Evolutionary conservation across 2,888 invertebrate genomes (phyloP).

Genomic region (Eucera pruinosa): DNA sequence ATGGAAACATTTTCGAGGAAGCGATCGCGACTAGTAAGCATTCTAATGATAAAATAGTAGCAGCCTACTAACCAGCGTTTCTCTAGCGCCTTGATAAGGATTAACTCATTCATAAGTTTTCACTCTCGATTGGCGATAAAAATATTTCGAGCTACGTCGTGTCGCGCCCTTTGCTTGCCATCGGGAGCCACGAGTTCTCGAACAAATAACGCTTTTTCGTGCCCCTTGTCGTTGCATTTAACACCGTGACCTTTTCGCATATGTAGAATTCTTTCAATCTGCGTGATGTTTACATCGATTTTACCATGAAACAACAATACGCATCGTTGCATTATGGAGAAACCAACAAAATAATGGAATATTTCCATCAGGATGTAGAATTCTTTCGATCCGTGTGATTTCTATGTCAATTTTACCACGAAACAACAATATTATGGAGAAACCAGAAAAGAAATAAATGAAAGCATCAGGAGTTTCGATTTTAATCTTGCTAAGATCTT

Average conservation of each 20-base stretch:
- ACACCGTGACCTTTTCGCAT: slow-evolving; percentile 26
- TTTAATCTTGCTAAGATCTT: too few species aligned
- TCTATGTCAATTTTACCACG: too few species aligned
- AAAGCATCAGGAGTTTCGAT: too few species aligned
- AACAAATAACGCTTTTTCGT: slow-evolving; percentile 1
- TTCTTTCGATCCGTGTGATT: too few species aligned
- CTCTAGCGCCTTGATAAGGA: too few species aligned
- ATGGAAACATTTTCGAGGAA: too few species aligned
- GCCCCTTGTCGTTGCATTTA: slow-evolving; percentile 3
- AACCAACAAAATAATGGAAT: background rate
- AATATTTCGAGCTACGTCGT: background rate
- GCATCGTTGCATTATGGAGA: background rate
- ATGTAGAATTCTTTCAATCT: slow-evolving; percentile 5
- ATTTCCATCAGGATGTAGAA: too few species aligned
- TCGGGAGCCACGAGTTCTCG: slow-evolving; percentile 3
- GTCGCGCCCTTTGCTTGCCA: background rate
- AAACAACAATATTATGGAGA: too few species aligned
- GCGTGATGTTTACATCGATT: background rate
- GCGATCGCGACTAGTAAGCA: too few species aligned
- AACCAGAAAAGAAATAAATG: too few species aligned
- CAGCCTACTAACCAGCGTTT: too few species aligned
- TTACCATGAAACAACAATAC: background rate
- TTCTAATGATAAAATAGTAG: too few species aligned
- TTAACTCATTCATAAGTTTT: slow-evolving; percentile 3
- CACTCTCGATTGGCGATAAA: background rate